A percentile compares a stretch with the other conserved stretches of the same genome.
Evolutionary conservation across 2,797 vertebrate species (phyloP).

Genomic region (Sarcophilus harrisii): DNA sequence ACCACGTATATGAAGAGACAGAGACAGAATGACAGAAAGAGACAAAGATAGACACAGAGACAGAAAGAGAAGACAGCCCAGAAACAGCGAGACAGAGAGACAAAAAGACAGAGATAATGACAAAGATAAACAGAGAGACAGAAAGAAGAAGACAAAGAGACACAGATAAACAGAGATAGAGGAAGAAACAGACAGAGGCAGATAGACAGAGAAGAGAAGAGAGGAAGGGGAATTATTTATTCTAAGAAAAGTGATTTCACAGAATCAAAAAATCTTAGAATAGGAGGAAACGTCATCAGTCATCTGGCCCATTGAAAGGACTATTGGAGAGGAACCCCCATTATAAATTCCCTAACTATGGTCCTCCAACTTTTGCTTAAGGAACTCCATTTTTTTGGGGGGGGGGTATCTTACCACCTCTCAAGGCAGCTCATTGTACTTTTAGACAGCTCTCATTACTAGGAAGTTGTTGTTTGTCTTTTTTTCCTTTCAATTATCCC

Average conservation of each 20-base stretch:
- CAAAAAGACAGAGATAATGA: no score
- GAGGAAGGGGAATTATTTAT: neutral
- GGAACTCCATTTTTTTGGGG: neutral
- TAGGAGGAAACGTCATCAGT: neutral
- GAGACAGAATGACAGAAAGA: neutral
- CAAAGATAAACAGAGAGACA: neutral
- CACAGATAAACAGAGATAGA: no score
- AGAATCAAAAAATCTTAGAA: neutral
- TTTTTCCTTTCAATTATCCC: neutral
- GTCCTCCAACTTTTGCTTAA: neutral
- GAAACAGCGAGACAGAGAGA: no score
- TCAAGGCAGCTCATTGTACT: neutral
- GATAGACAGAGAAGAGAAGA: neutral
- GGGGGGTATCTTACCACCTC: neutral
- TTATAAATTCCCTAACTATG: neutral
- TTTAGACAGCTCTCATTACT: neutral
- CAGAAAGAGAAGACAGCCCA: no score
- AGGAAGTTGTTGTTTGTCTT: neutral
- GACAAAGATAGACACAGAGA: no score
- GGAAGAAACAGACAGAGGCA: neutral
- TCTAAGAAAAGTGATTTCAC: neutral
- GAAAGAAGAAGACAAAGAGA: neutral
- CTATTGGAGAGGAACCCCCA: neutral
- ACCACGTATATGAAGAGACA: neutral
- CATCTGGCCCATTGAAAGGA: neutral